Evolutionary conservation across 2,888 invertebrate species (phyloP).

Genomic region (Drosophila colorata): DNA sequence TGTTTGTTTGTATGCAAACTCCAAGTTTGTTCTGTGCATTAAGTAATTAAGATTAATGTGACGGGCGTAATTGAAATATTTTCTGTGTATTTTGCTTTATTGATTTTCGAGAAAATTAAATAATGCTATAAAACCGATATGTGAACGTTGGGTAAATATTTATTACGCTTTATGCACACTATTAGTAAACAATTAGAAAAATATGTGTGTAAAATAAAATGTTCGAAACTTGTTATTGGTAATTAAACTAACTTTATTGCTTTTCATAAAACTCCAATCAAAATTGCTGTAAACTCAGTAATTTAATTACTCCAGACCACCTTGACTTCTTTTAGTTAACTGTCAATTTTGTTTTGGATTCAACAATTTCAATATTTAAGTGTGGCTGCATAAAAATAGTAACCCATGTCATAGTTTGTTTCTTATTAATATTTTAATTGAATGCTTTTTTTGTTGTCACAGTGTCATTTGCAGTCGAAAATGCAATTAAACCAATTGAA

Average conservation of each 20-base stretch:
- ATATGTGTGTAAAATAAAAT: not conserved
- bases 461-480: conserved; percentile 9
- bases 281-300: conserved; percentile 10
- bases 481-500: conserved; percentile 30
- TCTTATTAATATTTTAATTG: conserved; percentile 13
- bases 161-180: not conserved
- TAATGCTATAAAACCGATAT: not conserved
- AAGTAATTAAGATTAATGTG: conserved; percentile 56
- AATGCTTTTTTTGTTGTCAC: conserved; percentile 1
- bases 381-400: conserved; percentile 4
- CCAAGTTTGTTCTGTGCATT: conserved; percentile 34
- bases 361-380: conserved; percentile 3
- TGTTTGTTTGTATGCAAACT: conserved; percentile 18
- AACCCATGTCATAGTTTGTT: not conserved
- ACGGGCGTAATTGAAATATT: conserved; percentile 24
- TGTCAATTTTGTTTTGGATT: conserved; percentile 11
- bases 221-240: not conserved
- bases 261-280: not conserved
- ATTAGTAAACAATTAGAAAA: not conserved
- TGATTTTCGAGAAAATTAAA: conserved; percentile 13
- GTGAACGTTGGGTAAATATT: not conserved
- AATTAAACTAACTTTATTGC: not conserved
- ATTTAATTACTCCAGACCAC: conserved; percentile 26
- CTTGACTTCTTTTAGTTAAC: conserved; percentile 33
- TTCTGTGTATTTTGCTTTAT: conserved; percentile 13